Base-by-base conservation (phyloP, 2,797 vertebrate species). In the Distichodus sexfasciatus region DNA sequence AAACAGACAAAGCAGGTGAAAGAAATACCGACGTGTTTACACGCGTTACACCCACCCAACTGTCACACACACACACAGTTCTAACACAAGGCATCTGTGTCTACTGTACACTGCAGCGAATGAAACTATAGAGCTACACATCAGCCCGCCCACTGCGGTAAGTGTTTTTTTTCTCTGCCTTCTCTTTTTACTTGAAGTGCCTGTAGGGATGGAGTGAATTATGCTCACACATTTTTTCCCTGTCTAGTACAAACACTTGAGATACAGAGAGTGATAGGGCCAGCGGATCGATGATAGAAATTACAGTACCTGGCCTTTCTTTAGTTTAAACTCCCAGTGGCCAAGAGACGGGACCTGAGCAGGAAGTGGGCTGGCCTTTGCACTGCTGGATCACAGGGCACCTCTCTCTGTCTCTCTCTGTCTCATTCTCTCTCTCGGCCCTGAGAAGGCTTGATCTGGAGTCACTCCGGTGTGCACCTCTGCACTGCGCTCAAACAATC, bases 201-300 rank as follows among this genome's bases (percentile, higher is more conserved):
- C 24, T 40, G 23, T 19, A 28, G 23, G 35, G 38, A 40, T 38
- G 29, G 28, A 31, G 8, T 44, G 41, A 46, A 44, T 43, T 41
- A 60, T 8, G 10, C 23, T 44, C 10, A 38, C 9, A 10, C 19
- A 23, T 35, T 58, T 14, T n/a, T 19, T n/a, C n/a, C n/a, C n/a
- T n/a, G n/a, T 43, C 3, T 60, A 40, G 33, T 28, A 23, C 15
- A 35, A 44, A 58, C 47, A 41, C 31, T 59, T 62, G 60, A 62
- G 6, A 29, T 15, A 41, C 19, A 23, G 28, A 50, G 35, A 62
- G 10, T 61, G 33, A 35, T 28, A 48, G 31, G 28, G 12, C 9
- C 40, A 55, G 57, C 15, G 7, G 11, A 66, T 65, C 54, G 38
- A 58, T 64, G 43, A 15, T n/a, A 26, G 9, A 64, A 68, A 64